Conservation (phyloP, 2,797 vertebrate genomes). For the Manis javanica region DNA sequence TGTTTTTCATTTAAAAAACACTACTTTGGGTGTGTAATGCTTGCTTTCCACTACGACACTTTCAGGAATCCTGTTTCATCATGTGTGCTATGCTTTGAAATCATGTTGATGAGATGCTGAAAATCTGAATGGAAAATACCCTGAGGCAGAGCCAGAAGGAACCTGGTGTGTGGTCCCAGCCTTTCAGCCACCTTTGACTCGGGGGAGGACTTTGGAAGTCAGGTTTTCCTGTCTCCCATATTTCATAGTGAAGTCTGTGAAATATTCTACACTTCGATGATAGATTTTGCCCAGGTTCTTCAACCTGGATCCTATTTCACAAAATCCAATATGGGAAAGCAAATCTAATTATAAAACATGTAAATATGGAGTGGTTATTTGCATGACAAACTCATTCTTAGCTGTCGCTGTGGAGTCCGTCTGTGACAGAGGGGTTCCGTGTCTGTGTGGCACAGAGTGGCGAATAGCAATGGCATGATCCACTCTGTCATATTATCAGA, state of each 20-base stretch:
- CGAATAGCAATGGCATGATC: background rate
- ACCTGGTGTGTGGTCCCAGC: background rate
- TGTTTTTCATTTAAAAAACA: background rate
- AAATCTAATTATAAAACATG: conserved; percentile 1
- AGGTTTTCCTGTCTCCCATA: background rate
- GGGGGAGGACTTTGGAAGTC: background rate
- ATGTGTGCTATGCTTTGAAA: background rate
- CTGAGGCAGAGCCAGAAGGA: background rate
- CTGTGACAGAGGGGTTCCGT: background rate
- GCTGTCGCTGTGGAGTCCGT: background rate
- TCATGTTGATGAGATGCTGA: background rate
- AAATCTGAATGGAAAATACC: background rate
- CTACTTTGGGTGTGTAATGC: background rate
- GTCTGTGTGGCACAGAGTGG: background rate
- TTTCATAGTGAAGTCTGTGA: background rate
- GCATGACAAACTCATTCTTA: background rate
- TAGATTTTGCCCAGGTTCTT: conserved; percentile 12
- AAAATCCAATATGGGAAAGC: conserved; percentile 16
- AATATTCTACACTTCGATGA: background rate
- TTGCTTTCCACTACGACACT: background rate
- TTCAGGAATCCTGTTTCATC: background rate
- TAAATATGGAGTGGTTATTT: conserved; percentile 16
- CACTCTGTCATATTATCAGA: background rate
- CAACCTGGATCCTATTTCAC: conserved; percentile 20
- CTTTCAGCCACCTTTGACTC: background rate